Base-by-base conservation (phyloP, 2,113 vertebrate species). In the Pomatostomus ruficeps region DNA sequence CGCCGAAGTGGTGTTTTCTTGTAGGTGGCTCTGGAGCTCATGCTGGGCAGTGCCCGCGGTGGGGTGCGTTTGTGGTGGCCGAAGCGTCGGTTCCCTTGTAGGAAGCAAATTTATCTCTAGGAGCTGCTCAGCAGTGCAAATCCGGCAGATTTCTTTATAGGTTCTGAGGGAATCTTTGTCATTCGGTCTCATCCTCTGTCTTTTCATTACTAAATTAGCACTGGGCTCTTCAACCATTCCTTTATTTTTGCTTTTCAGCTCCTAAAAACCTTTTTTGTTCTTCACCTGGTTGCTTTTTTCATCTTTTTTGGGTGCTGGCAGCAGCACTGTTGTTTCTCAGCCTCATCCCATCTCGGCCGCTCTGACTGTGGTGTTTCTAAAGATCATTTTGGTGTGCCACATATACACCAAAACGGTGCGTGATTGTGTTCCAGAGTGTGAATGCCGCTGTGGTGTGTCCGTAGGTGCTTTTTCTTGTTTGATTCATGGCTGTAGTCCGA, bases 371-470 rank as follows among this genome's bases (percentile, higher is more conserved):
- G 26, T 38, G 9, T 66, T 88, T 52, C 28, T 23, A 2, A n/a
- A 72, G 20, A 20, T 33, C 1, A 1, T 31, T 36, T 43, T 26
- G 43, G 11, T 21, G 18, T 74, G 45, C 28, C 5, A 1, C 11
- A 3, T 7, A 3, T 7, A 4, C 4, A 6, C 51, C 40, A 31
- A 4, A 72, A 9, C 6, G 23, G 9, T 11, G 6, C 7, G 4
- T 21, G 23, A 3, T 24, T 33, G 1, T 29, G 23, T 28, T 43
- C 3, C 26, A 9, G n/a, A 61, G 23, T 1, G 0, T 4, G 16
- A 31, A 7, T 21, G 11, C 6, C 3, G 28, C 25, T 57, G 29
- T 16, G 8, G 0, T n/a, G 22, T 33, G 31, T 48, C 23, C 8
- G 54, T 31, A 14, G 49, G 3, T 3, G 11, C 24, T 42, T 40